Evolutionary conservation across 1,140 invertebrate species (phyloP).

Genomic region (Araneus ventricosus): DNA sequence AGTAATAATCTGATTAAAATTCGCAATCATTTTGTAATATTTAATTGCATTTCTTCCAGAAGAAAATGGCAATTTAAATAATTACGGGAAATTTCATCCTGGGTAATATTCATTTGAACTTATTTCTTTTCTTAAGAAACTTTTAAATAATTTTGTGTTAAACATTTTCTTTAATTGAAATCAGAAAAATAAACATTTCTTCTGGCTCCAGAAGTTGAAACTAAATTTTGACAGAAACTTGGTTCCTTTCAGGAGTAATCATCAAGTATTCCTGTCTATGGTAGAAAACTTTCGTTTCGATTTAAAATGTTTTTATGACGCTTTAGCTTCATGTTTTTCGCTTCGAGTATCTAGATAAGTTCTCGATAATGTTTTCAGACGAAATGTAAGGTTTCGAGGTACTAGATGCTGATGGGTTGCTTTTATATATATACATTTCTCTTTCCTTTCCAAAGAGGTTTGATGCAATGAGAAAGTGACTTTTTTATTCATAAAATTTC

Average conservation of each 20-base stretch:
- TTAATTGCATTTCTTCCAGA: too few relatives aligned
- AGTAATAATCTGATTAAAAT: too few relatives aligned
- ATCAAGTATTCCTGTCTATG: not conserved
- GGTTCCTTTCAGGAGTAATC: slow-evolving; percentile 24
- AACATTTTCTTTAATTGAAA: too few relatives aligned
- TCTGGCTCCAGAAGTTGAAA: too few relatives aligned
- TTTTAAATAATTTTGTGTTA: too few relatives aligned
- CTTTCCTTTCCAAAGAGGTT: not conserved
- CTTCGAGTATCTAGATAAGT: slow-evolving; percentile 24
- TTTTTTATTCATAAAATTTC: slow-evolving; percentile 13
- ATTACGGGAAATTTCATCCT: too few relatives aligned
- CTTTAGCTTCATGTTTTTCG: slow-evolving; percentile 20
- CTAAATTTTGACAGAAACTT: not conserved
- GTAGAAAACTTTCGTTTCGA: slow-evolving; percentile 56
- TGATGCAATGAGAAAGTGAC: not conserved
- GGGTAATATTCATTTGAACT: too few relatives aligned
- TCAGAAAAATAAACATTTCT: too few relatives aligned
- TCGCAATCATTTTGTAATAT: too few relatives aligned
- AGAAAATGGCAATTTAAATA: too few relatives aligned
- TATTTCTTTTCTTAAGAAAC: too few relatives aligned
- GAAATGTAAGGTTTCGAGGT: slow-evolving; percentile 7
- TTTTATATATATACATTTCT: not conserved
- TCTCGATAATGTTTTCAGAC: slow-evolving; percentile 45
- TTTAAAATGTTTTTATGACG: slow-evolving; percentile 60
- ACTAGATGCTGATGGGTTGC: not conserved